Evolutionary conservation across 2,888 invertebrate genomes (phyloP).

Genomic region (Rhingia campestris): DNA sequence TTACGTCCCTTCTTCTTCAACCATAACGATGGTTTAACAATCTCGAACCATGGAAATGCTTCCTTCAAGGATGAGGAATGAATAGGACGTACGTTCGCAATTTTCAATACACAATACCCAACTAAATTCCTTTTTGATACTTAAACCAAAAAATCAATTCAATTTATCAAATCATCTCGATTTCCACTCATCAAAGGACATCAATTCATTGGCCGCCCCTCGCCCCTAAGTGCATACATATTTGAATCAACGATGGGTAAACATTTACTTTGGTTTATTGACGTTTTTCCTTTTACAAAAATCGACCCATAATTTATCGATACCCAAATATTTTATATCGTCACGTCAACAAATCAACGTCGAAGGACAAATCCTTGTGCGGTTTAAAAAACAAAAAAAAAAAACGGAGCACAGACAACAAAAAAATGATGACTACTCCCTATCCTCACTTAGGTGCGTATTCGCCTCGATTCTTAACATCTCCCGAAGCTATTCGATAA

Average conservation of each 20-base stretch:
- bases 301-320: slow-evolving; percentile 33
- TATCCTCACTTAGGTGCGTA: slow-evolving; percentile 27
- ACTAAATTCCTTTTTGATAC: too few relatives aligned
- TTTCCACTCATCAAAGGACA: too few relatives aligned
- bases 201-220: too few relatives aligned
- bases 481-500: slow-evolving; percentile 43
- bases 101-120: too few relatives aligned
- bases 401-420: not conserved
- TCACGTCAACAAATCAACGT: slow-evolving; percentile 53
- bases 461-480: slow-evolving; percentile 32
- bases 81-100: too few relatives aligned
- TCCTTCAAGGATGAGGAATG: too few relatives aligned
- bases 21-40: too few relatives aligned
- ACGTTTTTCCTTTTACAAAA: slow-evolving; percentile 14
- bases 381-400: not conserved
- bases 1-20: too few relatives aligned
- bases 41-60: too few relatives aligned
- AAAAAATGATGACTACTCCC: slow-evolving; percentile 33
- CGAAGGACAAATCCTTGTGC: slow-evolving; percentile 53
- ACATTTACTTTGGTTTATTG: slow-evolving; percentile 38
- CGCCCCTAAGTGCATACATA: too few relatives aligned
- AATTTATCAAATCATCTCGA: too few relatives aligned
- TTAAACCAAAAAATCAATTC: too few relatives aligned
- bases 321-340: slow-evolving; percentile 43
- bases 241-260: not conserved